Percentiles rank a stretch among this genome's conserved stretches.
Conservation (phyloP, 1,140 invertebrate species). For the Cydia splendana region DNA sequence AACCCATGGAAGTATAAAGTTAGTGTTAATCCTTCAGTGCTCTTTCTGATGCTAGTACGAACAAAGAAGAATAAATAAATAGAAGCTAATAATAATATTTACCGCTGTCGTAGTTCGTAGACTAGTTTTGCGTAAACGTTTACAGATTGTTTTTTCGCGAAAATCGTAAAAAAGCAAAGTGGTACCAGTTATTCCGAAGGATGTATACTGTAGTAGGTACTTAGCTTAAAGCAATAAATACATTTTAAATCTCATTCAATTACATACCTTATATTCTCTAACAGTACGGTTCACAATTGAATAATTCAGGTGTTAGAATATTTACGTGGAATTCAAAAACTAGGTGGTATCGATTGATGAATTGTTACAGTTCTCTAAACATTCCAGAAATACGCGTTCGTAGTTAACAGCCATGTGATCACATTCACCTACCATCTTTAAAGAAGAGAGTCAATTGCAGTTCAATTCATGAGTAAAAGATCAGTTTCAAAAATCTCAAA, state of each 20-base stretch:
- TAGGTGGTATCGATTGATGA: background rate
- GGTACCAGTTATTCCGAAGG: background rate
- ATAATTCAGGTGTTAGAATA: background rate
- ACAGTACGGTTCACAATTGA: background rate
- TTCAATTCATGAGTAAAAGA: no score
- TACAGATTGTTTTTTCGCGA: background rate
- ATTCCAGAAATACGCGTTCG: background rate
- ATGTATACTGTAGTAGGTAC: background rate
- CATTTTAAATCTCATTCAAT: background rate
- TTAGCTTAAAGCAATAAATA: background rate
- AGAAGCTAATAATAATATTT: background rate
- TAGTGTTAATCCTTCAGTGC: no score
- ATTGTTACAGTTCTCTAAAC: conserved; percentile 3
- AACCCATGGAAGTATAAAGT: no score
- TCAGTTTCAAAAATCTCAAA: no score
- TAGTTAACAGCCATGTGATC: background rate
- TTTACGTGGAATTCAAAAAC: background rate
- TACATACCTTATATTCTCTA: background rate
- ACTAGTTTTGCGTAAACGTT: background rate
- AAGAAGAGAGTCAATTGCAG: no score
- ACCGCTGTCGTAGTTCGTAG: background rate
- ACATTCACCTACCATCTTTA: background rate
- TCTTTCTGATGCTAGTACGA: no score
- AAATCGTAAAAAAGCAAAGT: background rate
- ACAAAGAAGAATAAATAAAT: background rate